A percentile compares a stretch with the other conserved stretches of the same genome.
Evolutionary conservation across 1,140 invertebrate genomes (phyloP).

Genomic region (Aphaenogaster rudis): DNA sequence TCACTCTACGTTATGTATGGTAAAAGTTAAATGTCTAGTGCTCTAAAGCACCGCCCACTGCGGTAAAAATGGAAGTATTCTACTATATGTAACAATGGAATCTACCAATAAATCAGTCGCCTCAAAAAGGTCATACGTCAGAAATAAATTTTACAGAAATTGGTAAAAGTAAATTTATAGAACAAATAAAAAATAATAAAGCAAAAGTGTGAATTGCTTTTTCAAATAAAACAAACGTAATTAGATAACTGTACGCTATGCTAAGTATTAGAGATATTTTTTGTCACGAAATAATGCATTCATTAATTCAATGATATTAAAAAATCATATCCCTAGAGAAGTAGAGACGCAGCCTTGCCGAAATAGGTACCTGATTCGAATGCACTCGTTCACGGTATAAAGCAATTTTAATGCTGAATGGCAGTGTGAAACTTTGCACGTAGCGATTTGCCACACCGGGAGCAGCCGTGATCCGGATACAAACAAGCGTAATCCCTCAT

Average conservation of each 20-base stretch:
- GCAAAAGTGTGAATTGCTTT: not conserved
- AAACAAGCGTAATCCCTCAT: constrained; percentile 47
- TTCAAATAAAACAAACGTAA: not conserved
- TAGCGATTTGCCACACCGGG: constrained; percentile 29
- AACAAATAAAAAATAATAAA: not conserved
- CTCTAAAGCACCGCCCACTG: constrained; percentile 13
- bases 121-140: constrained; percentile 33
- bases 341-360: not conserved
- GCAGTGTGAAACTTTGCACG: constrained; percentile 6
- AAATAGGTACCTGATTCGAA: not conserved
- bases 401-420: constrained; percentile 44
- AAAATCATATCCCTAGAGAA: not conserved
- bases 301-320: not conserved
- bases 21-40: constrained; percentile 25
- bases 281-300: not conserved
- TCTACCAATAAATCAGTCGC: constrained; percentile 42
- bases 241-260: not conserved
- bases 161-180: constrained; percentile 7
- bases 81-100: constrained; percentile 8
- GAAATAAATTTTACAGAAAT: constrained; percentile 34
- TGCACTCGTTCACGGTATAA: not conserved
- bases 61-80: constrained; percentile 15
- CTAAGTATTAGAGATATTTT: not conserved
- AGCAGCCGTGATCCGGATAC: constrained; percentile 21
- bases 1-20: not conserved